Percentiles rank a stretch among this genome's conserved stretches.
Conservation (phyloP, 2,113 vertebrate species). For the Cepphus grylle region DNA sequence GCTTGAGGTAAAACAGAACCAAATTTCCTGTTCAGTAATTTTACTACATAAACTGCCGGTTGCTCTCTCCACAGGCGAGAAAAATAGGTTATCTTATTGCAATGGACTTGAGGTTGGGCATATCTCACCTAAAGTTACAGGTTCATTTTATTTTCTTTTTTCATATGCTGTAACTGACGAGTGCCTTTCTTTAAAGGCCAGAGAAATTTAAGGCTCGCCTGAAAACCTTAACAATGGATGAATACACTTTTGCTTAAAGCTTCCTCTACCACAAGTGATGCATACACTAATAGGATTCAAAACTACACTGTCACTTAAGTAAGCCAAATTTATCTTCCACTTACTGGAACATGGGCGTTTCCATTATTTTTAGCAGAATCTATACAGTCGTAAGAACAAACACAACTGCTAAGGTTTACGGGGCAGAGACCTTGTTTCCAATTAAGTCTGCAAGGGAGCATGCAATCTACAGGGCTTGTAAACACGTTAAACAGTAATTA, state of each 20-base stretch:
- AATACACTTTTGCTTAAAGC: neutral
- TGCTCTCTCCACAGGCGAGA: accelerated
- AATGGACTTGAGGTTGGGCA: neutral
- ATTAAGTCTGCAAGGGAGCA: neutral
- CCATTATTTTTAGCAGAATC: neutral
- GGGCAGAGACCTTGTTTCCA: neutral
- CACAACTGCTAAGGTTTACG: neutral
- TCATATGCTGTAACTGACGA: neutral
- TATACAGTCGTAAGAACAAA: neutral
- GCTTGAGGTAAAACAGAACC: too few species aligned
- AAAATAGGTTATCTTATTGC: neutral
- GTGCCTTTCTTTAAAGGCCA: neutral
- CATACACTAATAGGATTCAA: neutral
- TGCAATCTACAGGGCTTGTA: neutral
- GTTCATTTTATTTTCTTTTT: neutral
- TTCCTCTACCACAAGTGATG: neutral
- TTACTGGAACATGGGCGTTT: neutral
- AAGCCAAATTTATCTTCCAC: neutral
- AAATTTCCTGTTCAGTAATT: too few species aligned
- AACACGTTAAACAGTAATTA: neutral
- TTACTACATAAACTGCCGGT: neutral
- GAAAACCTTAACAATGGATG: neutral
- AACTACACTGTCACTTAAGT: neutral
- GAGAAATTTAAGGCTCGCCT: neutral
- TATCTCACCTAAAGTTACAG: neutral